phyloP scores from a whole-genome alignment of 1,140 invertebrate species.

The Stegodyphus mimosarum region DNA sequence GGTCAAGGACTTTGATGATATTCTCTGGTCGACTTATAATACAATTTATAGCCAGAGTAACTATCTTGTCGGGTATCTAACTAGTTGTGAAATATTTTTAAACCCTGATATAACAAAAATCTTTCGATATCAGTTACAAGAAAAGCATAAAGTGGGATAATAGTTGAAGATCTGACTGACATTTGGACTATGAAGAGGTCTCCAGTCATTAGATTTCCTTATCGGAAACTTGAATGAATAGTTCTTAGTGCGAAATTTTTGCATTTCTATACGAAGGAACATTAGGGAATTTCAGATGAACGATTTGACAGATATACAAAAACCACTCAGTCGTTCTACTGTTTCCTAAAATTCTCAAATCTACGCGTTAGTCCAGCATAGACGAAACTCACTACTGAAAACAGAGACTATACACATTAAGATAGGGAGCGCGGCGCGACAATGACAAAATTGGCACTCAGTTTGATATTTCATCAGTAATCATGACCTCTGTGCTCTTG shows the following conservation, averaged over 20 bases:
- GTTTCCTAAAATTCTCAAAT: slow-evolving; percentile 56
- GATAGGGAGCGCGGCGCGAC: slow-evolving; percentile 40
- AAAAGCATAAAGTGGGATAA: too few relatives aligned
- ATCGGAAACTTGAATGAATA: slow-evolving; percentile 1
- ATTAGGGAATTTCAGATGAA: slow-evolving; percentile 49
- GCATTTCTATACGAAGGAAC: slow-evolving; percentile 41
- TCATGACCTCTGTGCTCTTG: slow-evolving; percentile 18
- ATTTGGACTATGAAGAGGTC: neutral
- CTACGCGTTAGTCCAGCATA: slow-evolving; percentile 48
- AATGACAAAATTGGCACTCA: slow-evolving; percentile 60
- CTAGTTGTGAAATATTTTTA: too few relatives aligned
- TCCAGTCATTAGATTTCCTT: slow-evolving; percentile 35
- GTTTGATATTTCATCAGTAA: slow-evolving; percentile 53
- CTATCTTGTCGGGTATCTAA: too few relatives aligned
- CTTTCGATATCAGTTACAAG: too few relatives aligned
- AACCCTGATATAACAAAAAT: too few relatives aligned
- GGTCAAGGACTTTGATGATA: too few relatives aligned
- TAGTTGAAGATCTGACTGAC: too few relatives aligned
- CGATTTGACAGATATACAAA: slow-evolving; percentile 55
- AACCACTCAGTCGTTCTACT: slow-evolving; percentile 47
- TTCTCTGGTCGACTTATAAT: too few relatives aligned
- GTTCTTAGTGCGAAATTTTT: slow-evolving; percentile 25
- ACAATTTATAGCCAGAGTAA: too few relatives aligned
- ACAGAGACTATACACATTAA: slow-evolving; percentile 61
- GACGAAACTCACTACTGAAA: slow-evolving; percentile 55